Base-by-base conservation (phyloP, 2,113 vertebrate species). In the Daboia siamensis region DNA sequence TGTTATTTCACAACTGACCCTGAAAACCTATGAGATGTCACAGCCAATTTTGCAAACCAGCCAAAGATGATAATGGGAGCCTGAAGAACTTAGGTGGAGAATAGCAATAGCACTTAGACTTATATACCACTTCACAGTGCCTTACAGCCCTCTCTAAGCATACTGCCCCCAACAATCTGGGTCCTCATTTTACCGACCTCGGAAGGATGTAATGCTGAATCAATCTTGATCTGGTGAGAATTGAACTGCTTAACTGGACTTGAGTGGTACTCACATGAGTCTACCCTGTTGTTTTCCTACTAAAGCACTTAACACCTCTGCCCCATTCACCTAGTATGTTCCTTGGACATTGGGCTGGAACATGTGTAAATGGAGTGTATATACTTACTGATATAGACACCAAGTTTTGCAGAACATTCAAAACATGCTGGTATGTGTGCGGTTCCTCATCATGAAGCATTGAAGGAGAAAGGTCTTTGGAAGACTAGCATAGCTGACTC, bases 1-100 rank as follows among this genome's bases (percentile, higher is more conserved):
- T n/a, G 11, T 92, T 84, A 54, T 93, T 92, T 92, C 29, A 93
- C 91, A 24, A 87, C 57, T 94, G 94, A 95, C 86, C 87, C 93
- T 90, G 64, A 94, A 95, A 94, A 90, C 3, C 33, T 24, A 44
- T 85, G 48, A 90, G 55, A 26, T 86, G 59, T 55, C 64, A 88
- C 52, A 48, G 29, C 33, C 87, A 84, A 26, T 13, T 56, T 84
- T 57, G 26, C 39, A 89, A 57, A 51, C 52, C 12, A 84, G 64
- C 64, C 56, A 89, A 57, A 44, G n/a, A 91, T 12, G n/a, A 59
- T 44, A 48, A 85, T 24, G 52, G 26, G 33, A 23, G 26, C 51
- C 24, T 85, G 69, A n/a, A 57, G 20, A 85, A 51, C 3, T 48
- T 91, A 39, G 17, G 13, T 54, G 44, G 61, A 13, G 61, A 29